These are phyloP conservation scores for Tympanuchus pallidicinctus DNA, from an alignment of 2,113 vertebrate genomes.

Conservation along the genomic window DNA sequence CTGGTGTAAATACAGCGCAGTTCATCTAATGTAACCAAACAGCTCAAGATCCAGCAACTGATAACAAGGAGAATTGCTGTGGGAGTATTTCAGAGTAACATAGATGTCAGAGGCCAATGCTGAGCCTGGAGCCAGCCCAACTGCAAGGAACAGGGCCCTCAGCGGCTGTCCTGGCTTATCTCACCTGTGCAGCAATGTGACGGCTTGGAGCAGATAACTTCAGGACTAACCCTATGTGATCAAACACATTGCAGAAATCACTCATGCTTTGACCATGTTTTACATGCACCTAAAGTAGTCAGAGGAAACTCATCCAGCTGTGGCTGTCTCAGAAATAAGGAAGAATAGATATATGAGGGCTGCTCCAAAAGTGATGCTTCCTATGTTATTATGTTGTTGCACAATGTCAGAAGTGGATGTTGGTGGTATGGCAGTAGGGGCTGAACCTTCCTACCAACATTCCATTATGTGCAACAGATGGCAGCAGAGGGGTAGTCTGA, in stretches of 20 bases:
- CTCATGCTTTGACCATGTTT: fast-evolving
- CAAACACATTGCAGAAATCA: neutral
- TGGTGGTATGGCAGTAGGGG: too few relatives aligned
- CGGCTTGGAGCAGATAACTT: neutral
- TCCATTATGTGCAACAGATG: too few relatives aligned
- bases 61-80: neutral
- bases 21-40: neutral
- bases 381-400: too few relatives aligned
- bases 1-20: neutral
- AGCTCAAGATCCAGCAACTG: neutral
- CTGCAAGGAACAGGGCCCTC: neutral
- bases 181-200: neutral
- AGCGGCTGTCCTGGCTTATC: neutral
- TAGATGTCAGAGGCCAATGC: conserved; percentile 3
- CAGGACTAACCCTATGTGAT: neutral
- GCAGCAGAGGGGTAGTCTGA: too few relatives aligned
- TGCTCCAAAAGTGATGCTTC: too few relatives aligned
- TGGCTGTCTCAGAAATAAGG: neutral
- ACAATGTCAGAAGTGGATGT: too few relatives aligned
- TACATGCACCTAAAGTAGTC: neutral
- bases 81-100: neutral
- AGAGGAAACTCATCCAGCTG: neutral
- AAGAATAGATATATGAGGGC: neutral
- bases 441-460: too few relatives aligned
- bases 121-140: neutral